phyloP scores from a whole-genome alignment of 2,888 invertebrate species.

The Incurvaria masculella region DNA sequence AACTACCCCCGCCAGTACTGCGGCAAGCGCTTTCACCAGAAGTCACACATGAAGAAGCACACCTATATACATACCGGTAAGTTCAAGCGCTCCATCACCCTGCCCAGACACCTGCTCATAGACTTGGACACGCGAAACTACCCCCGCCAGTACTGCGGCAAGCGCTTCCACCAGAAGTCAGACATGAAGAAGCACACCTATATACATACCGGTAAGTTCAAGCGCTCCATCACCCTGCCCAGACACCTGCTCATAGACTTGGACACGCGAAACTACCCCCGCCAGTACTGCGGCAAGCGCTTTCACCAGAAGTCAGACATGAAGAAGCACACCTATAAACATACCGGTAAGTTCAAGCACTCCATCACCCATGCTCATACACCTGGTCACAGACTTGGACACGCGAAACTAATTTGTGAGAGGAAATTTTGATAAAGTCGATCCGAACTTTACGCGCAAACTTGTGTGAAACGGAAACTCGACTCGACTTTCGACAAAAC shows the following conservation, averaged over 20 bases:
- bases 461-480: too few relatives aligned
- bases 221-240: slow-evolving; percentile 82
- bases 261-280: slow-evolving; percentile 84
- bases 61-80: slow-evolving; percentile 91
- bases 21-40: slow-evolving; percentile 89
- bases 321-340: slow-evolving; percentile 93
- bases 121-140: slow-evolving; percentile 86
- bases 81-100: slow-evolving; percentile 84
- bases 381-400: slow-evolving; percentile 84
- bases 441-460: too few relatives aligned
- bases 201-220: slow-evolving; percentile 89
- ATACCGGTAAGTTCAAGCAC: slow-evolving; percentile 67
- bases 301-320: slow-evolving; percentile 93
- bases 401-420: slow-evolving; percentile 86
- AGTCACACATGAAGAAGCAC: slow-evolving; percentile 93
- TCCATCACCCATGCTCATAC: too few relatives aligned
- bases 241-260: slow-evolving; percentile 88
- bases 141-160: slow-evolving; percentile 87
- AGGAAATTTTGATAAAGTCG: too few relatives aligned
- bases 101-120: slow-evolving; percentile 84
- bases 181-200: slow-evolving; percentile 95
- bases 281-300: slow-evolving; percentile 85
- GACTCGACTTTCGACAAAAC: too few relatives aligned
- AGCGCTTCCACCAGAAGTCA: slow-evolving; percentile 88
- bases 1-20: slow-evolving; percentile 89